Evolutionary conservation across 1,140 invertebrate species (phyloP).

Genomic region (Drosophila seguyi): DNA sequence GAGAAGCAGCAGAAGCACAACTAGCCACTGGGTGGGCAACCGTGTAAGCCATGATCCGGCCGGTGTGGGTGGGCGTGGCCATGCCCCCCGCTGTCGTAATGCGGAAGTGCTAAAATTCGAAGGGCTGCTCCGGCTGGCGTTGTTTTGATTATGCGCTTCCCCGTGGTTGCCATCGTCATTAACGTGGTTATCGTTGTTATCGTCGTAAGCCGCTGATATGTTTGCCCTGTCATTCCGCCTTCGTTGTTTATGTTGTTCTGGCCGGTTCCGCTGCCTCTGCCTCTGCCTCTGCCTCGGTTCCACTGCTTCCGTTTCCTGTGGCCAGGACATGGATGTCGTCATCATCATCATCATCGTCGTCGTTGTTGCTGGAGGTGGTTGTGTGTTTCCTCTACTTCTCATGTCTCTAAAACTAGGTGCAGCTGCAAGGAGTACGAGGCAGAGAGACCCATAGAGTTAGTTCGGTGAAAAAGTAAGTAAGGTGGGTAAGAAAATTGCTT

Average conservation of each 20-base stretch:
- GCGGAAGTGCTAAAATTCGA: constrained; percentile 65
- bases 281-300: neutral
- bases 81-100: constrained; percentile 20
- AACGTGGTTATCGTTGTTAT: constrained; percentile 55
- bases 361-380: neutral
- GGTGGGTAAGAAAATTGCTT: neutral
- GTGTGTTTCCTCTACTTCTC: constrained; percentile 4
- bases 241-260: constrained; percentile 60
- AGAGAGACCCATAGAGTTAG: neutral
- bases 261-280: constrained; percentile 1
- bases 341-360: constrained; percentile 19
- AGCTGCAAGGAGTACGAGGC: constrained; percentile 37
- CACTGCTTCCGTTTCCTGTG: constrained; percentile 51
- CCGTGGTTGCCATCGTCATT: constrained; percentile 25
- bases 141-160: constrained; percentile 60
- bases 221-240: constrained; percentile 50
- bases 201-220: constrained; percentile 73
- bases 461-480: neutral
- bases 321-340: constrained; percentile 20
- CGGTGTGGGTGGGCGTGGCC: neutral
- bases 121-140: constrained; percentile 24
- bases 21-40: constrained; percentile 4
- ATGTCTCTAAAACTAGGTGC: constrained; percentile 41
- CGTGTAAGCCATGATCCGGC: neutral
- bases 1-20: constrained; percentile 41